Evolutionary conservation across 2,797 vertebrate species (phyloP).

Genomic region (Tadarida brasiliensis): DNA sequence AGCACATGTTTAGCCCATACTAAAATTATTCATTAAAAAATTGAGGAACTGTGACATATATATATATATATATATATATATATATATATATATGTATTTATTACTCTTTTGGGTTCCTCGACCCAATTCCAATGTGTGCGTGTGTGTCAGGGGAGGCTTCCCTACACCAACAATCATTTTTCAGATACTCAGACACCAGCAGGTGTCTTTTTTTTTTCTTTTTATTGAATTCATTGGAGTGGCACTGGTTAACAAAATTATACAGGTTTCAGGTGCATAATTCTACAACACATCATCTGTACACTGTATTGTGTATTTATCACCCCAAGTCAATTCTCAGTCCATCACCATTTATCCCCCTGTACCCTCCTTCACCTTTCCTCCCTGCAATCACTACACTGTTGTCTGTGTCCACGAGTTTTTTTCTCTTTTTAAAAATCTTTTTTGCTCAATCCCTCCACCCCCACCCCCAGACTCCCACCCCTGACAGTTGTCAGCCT

Average conservation of each 20-base stretch:
- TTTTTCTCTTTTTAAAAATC: not conserved
- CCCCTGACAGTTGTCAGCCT: not conserved
- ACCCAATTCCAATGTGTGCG: not conserved
- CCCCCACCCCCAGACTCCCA: not conserved
- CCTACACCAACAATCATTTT: not conserved
- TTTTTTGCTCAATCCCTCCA: not conserved
- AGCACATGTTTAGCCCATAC: not conserved
- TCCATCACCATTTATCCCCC: not conserved
- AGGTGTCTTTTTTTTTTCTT: not conserved
- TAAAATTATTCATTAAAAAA: slow-evolving; percentile 20
- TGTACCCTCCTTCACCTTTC: not conserved
- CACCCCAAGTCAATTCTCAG: not conserved
- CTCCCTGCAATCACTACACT: not conserved
- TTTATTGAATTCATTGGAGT: not conserved
- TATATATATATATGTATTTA: not conserved
- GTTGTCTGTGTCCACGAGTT: not conserved
- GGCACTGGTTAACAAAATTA: not conserved
- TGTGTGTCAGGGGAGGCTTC: not conserved
- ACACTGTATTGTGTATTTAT: not conserved
- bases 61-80: too few species aligned
- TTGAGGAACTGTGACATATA: not conserved
- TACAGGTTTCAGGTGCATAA: not conserved
- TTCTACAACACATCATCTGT: not conserved
- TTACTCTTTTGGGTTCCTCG: not conserved
- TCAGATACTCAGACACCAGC: not conserved